A percentile compares a stretch with the other conserved stretches of the same genome.
Conservation (phyloP, 2,113 vertebrate genomes). For the Apodemus speciosus region DNA sequence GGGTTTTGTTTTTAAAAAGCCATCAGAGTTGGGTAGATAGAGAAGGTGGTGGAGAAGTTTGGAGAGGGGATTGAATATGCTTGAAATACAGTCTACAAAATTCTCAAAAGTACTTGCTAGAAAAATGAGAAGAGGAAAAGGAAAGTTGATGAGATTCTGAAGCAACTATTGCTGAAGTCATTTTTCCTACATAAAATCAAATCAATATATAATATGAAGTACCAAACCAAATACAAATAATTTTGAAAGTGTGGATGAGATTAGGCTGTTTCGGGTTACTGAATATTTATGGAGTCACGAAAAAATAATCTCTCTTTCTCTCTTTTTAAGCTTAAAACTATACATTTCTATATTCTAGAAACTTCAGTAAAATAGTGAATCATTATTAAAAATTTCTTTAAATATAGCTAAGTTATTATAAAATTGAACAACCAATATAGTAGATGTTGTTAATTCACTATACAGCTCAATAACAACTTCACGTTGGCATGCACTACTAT, state of each 20-base stretch:
- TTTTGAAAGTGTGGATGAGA: background rate
- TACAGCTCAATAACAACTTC: background rate
- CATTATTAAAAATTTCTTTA: background rate
- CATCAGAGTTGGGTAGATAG: background rate
- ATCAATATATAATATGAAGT: background rate
- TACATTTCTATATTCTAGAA: background rate
- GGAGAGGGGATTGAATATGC: background rate
- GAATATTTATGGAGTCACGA: background rate
- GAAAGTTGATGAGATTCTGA: slow-evolving; percentile 45
- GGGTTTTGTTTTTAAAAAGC: background rate
- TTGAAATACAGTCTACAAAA: background rate
- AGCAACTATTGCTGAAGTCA: background rate
- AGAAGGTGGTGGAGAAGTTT: background rate
- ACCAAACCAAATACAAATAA: background rate
- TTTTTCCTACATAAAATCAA: background rate
- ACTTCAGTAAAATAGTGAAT: background rate
- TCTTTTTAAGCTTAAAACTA: background rate
- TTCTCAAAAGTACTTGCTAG: background rate
- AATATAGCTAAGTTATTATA: background rate
- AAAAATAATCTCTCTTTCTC: background rate
- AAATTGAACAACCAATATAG: background rate
- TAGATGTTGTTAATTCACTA: background rate
- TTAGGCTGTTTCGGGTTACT: background rate
- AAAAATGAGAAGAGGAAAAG: background rate
- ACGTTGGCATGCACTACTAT: background rate